These are phyloP conservation scores for Nothoprocta perdicaria DNA, from an alignment of 2,113 vertebrate species.

Conservation along the genomic window DNA sequence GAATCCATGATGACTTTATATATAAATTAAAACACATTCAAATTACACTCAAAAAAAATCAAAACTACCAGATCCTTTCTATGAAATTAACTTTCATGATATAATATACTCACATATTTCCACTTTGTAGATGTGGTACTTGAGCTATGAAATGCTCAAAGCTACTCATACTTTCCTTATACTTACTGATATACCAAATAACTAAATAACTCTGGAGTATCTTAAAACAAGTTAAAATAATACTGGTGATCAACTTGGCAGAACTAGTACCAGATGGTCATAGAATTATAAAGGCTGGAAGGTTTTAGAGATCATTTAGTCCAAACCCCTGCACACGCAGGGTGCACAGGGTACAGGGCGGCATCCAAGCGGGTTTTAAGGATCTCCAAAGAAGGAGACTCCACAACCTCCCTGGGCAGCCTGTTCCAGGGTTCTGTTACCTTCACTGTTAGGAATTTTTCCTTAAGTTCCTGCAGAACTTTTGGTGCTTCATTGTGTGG, in stretches of 20 bases:
- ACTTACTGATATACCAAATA: neutral
- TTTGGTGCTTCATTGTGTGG: no score
- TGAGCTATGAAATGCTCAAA: neutral
- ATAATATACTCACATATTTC: neutral
- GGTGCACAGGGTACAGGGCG: no score
- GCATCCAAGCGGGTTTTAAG: no score
- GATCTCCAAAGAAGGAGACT: no score
- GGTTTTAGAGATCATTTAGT: no score
- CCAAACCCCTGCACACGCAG: no score
- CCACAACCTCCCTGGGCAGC: no score
- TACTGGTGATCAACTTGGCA: neutral
- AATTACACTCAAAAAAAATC: neutral
- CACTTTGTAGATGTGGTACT: neutral
- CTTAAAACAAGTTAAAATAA: neutral
- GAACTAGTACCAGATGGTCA: neutral
- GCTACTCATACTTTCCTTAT: neutral
- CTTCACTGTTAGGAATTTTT: no score
- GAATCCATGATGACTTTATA: neutral
- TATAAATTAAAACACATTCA: neutral
- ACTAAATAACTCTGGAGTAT: accelerated
- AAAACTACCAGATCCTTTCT: neutral
- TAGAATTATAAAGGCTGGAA: no score
- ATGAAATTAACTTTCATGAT: neutral
- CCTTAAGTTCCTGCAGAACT: no score
- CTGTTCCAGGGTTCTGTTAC: no score